A percentile compares a stretch with the other conserved stretches of the same genome.
Evolutionary conservation across 2,888 invertebrate genomes (phyloP).

Genomic region (Mantis religiosa): DNA sequence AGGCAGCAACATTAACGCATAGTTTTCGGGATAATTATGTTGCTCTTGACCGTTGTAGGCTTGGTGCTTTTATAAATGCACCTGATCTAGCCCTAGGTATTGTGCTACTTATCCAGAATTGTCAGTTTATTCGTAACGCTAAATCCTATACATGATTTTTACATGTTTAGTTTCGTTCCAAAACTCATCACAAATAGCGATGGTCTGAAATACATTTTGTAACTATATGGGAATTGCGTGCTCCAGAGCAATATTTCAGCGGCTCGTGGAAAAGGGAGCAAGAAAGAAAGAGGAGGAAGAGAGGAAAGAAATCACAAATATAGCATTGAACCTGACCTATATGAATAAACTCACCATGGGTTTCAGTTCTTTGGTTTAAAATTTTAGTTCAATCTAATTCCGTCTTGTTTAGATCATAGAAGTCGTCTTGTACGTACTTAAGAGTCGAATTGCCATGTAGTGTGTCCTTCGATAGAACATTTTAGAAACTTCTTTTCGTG

Average conservation of each 20-base stretch:
- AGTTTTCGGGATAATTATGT: no score
- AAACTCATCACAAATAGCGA: not conserved
- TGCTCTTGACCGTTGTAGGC: no score
- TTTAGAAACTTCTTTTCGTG: no score
- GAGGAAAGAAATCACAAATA: not conserved
- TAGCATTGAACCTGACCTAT: not conserved
- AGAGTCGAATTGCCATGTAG: no score
- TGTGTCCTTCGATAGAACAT: no score
- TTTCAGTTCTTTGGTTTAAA: not conserved
- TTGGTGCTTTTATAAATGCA: no score
- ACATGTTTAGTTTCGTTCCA: not conserved
- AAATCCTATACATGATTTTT: not conserved
- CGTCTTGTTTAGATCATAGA: no score
- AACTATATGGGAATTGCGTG: not conserved
- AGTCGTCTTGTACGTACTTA: no score
- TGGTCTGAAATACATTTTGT: not conserved
- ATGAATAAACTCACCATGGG: not conserved
- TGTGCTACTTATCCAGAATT: no score
- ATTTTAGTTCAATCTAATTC: not conserved
- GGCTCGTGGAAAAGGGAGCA: not conserved
- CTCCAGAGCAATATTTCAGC: not conserved
- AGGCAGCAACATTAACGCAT: no score
- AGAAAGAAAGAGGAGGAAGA: not conserved
- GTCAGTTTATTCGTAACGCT: not conserved
- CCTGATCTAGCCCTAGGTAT: no score